Evolutionary conservation across 2,113 vertebrate species (phyloP), one percentile per base, ranked within the genome.

Genomic region (Dasyurus viverrinus): DNA sequence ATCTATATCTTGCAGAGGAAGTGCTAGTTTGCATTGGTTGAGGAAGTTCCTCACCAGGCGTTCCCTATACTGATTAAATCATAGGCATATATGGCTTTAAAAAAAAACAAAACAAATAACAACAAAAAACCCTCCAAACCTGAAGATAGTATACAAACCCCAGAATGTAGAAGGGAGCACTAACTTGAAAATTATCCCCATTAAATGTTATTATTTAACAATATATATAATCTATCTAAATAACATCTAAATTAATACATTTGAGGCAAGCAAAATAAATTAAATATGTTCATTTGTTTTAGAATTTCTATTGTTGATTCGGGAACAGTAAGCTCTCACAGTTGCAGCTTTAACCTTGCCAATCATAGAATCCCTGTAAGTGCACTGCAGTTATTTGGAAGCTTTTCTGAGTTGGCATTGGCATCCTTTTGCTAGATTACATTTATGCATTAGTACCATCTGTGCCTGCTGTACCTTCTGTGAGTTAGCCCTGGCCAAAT

Each of bases 371-470:
- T 98, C 98, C 98, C 98, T 99, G 97, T 98, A 99, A 99, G 99
- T 99, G 99, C 99, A 98, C 99, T 98, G 99, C 99, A 99, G 99
- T 98, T 99, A 99, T 99, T 99, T 99, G 99, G 99, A 99, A 98
- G 98, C 98, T 98, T 98, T 98, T 99, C 98, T 98, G 98, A 98
- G 97, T 99, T 99, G 99, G 99, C 98, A 98, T 99, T 98, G 99
- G 99, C 99, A 98, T 99, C 99, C 99, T 99, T 99, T 99, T 98
- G 98, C 99, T 99, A 99, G 99, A 99, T 99, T 99, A 99, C 99
- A 99, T 99, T 99, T 99, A 99, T 99, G 99, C 99, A 99, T 99
- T 99, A 99, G 99, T 98, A 99, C 99, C 99, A 99, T 99, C 99
- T 99, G 99, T 99, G 99, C 99, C 98, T 99, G 98, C 98, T 98